phyloP scores from a whole-genome alignment of 1,140 invertebrate genomes.

The Drosophila seguyi region DNA sequence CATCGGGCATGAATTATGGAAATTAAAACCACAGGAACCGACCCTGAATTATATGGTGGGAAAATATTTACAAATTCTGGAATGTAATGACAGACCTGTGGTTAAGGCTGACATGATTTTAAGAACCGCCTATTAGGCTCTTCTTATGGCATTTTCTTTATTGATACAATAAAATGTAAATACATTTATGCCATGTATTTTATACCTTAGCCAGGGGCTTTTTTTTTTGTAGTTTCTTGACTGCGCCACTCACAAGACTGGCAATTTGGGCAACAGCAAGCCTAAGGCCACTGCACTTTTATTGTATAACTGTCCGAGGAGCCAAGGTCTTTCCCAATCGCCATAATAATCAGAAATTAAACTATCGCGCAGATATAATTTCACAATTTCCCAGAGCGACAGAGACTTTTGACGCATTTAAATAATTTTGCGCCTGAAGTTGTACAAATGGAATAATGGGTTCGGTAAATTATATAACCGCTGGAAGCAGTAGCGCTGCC shows the following conservation, averaged over 20 bases:
- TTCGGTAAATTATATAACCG: conserved; percentile 75
- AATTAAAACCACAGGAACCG: conserved; percentile 18
- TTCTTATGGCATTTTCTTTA: not conserved
- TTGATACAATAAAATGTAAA: conserved; percentile 11
- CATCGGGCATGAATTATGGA: conserved; percentile 19
- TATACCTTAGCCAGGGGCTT: not conserved
- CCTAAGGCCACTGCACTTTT: conserved; percentile 52
- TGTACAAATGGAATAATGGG: conserved; percentile 80
- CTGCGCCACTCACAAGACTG: not conserved
- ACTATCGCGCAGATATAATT: conserved; percentile 50
- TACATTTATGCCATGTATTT: not conserved
- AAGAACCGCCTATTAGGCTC: conserved; percentile 2
- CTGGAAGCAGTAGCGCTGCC: conserved; percentile 22
- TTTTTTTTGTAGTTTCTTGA: not conserved
- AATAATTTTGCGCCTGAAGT: conserved; percentile 67
- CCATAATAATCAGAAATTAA: conserved; percentile 46
- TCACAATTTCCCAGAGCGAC: conserved; percentile 57
- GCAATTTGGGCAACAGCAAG: conserved; percentile 6
- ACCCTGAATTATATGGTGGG: conserved; percentile 14
- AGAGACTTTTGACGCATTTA: conserved; percentile 68
- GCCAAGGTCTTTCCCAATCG: conserved; percentile 61
- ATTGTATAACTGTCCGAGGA: conserved; percentile 63
- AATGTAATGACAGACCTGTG: not conserved
- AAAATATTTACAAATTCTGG: conserved; percentile 19
- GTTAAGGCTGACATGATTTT: conserved; percentile 4